Percentiles rank a stretch among this genome's conserved stretches.
Conservation (phyloP, 2,113 vertebrate genomes). For the Cynoglossus semilaevis region DNA sequence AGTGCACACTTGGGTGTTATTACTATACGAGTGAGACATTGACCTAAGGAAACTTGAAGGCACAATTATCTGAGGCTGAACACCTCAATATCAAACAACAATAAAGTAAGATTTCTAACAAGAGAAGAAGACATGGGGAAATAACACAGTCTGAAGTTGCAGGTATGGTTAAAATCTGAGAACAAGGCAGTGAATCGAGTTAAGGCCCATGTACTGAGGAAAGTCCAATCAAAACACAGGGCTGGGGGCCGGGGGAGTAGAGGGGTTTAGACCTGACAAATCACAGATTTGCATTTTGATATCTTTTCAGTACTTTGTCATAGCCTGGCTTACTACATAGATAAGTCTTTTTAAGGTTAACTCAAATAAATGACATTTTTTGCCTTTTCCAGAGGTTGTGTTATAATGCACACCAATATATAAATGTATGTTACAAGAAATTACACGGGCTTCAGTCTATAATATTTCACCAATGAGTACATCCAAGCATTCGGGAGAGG, state of each 20-base stretch:
- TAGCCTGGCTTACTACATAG: conserved; percentile 55
- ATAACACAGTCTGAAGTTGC: conserved; percentile 38
- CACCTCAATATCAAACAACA: conserved; percentile 49
- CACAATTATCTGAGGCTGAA: conserved; percentile 71
- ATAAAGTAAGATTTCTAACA: conserved; percentile 21
- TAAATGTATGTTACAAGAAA: conserved; percentile 82
- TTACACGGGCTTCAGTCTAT: conserved; percentile 74
- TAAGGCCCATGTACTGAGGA: conserved; percentile 71
- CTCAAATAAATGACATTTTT: conserved; percentile 72
- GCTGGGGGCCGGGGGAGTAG: conserved; percentile 41
- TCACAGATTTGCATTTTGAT: conserved; percentile 48
- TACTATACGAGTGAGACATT: conserved; percentile 52
- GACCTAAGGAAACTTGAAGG: conserved; percentile 72
- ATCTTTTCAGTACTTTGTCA: conserved; percentile 43
- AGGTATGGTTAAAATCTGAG: conserved; percentile 48
- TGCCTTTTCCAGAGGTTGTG: conserved; percentile 63
- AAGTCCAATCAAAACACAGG: conserved; percentile 39
- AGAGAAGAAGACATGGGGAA: conserved; percentile 21
- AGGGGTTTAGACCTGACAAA: conserved; percentile 59
- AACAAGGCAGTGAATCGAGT: conserved; percentile 75
- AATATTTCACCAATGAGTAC: conserved; percentile 70
- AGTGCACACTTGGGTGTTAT: conserved; percentile 58
- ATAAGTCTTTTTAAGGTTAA: conserved; percentile 58
- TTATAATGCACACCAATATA: conserved; percentile 77
- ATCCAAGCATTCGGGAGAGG: conserved; percentile 78